Evolutionary conservation across 2,113 vertebrate genomes (phyloP).

Genomic region (Nansenia antarctica): DNA sequence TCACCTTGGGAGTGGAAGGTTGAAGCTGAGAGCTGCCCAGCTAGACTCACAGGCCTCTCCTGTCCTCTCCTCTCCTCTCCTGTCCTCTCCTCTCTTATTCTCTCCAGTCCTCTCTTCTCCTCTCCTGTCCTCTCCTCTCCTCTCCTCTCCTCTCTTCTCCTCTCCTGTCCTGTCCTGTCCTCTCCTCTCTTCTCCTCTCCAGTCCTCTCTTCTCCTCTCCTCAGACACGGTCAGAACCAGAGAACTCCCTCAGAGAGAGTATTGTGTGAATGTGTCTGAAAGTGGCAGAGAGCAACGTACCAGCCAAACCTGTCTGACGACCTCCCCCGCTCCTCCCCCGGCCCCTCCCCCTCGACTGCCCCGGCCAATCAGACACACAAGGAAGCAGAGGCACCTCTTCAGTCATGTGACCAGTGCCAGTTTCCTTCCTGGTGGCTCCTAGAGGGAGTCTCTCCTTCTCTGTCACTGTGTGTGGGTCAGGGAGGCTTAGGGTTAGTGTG

Average conservation of each 20-base stretch:
- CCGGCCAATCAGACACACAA: slow-evolving; percentile 39
- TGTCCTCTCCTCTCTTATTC: too few species aligned
- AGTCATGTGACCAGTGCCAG: slow-evolving; percentile 44
- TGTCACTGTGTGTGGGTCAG: too few species aligned
- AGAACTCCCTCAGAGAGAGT: neutral
- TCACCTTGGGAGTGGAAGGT: slow-evolving; percentile 36
- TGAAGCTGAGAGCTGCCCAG: neutral
- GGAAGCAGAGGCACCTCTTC: slow-evolving; percentile 25
- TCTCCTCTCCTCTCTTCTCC: neutral
- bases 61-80: neutral
- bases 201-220: neutral
- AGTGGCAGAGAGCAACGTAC: slow-evolving; percentile 2
- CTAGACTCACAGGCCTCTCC: neutral
- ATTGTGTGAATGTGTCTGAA: slow-evolving; percentile 21
- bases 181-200: neutral
- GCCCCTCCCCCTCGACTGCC: slow-evolving; percentile 39
- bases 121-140: too few species aligned
- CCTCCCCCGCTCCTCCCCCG: slow-evolving; percentile 35
- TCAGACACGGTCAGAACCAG: neutral
- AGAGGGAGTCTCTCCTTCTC: too few species aligned
- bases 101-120: neutral
- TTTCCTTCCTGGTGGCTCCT: too few species aligned
- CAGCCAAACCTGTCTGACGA: slow-evolving; percentile 72
- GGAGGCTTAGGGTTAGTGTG: too few species aligned
- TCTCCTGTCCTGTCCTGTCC: neutral